These are phyloP conservation scores for Pogonomyrmex barbatus DNA, from an alignment of 1,140 invertebrate species.

Conservation along the genomic window DNA sequence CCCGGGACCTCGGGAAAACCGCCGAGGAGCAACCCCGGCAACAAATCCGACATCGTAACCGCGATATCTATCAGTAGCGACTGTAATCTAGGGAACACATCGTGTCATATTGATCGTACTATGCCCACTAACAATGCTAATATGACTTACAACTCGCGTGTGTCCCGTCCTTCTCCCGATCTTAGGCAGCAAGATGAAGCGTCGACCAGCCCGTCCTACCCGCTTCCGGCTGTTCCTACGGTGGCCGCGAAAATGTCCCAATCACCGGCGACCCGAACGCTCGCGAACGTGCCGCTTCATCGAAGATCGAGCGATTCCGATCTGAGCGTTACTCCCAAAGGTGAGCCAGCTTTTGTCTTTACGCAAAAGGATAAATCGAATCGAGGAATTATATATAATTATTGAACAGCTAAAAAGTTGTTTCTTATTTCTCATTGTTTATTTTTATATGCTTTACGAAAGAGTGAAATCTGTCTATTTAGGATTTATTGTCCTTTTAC, in stretches of 20 bases:
- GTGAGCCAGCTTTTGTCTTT: slow-evolving; percentile 85
- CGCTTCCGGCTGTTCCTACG: slow-evolving; percentile 70
- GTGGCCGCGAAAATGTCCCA: slow-evolving; percentile 81
- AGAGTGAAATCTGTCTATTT: slow-evolving; percentile 3
- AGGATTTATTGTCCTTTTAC: background rate
- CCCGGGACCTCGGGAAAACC: background rate
- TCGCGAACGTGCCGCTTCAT: slow-evolving; percentile 87
- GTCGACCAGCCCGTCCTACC: slow-evolving; percentile 73
- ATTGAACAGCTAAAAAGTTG: background rate
- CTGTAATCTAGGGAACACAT: slow-evolving; percentile 70
- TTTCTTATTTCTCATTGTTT: background rate
- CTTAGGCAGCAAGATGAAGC: slow-evolving; percentile 82
- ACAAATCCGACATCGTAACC: background rate
- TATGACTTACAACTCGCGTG: slow-evolving; percentile 85
- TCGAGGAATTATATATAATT: background rate
- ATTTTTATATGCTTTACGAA: background rate
- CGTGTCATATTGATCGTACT: slow-evolving; percentile 59
- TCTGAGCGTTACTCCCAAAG: slow-evolving; percentile 96
- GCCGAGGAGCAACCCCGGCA: background rate
- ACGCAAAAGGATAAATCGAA: background rate
- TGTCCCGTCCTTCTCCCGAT: slow-evolving; percentile 81
- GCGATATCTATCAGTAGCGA: background rate
- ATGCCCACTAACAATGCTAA: slow-evolving; percentile 82
- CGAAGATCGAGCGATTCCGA: slow-evolving; percentile 97
- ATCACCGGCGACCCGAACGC: slow-evolving; percentile 87